Conservation (phyloP, 2,113 vertebrate genomes). For the Lophius piscatorius region DNA sequence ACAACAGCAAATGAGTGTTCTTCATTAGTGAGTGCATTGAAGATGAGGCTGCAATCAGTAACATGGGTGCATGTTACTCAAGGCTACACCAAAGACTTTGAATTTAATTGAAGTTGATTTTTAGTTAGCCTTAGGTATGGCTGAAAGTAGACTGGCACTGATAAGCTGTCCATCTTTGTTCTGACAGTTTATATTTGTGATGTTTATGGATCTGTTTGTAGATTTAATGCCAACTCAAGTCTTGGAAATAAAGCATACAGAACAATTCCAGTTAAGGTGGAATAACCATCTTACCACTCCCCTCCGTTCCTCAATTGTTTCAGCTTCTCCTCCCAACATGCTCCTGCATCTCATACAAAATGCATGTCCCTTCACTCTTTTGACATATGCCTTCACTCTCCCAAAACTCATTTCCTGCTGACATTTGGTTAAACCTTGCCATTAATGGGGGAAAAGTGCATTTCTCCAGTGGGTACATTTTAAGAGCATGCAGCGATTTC, state of each 20-base stretch:
- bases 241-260: too few species aligned
- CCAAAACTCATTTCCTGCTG: constrained; percentile 67
- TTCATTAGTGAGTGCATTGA: constrained; percentile 20
- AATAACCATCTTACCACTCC: constrained; percentile 1
- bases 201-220: background rate
- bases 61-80: constrained; percentile 16
- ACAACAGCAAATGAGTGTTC: constrained; percentile 31
- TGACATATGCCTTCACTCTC: constrained; percentile 51
- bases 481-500: constrained; percentile 52
- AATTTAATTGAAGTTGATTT: constrained; percentile 33
- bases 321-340: constrained; percentile 18
- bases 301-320: constrained; percentile 25
- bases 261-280: background rate
- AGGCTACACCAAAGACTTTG: constrained; percentile 33
- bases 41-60: constrained; percentile 20
- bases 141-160: background rate
- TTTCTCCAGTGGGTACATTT: constrained; percentile 54
- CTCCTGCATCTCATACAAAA: constrained; percentile 64
- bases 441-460: constrained; percentile 45
- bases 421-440: constrained; percentile 45
- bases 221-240: background rate
- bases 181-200: too few species aligned
- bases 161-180: background rate
- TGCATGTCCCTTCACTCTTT: constrained; percentile 47
- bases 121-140: constrained; percentile 3